Evolutionary conservation across 2,888 invertebrate genomes (phyloP).

Genomic region (Ochropleura plecta): DNA sequence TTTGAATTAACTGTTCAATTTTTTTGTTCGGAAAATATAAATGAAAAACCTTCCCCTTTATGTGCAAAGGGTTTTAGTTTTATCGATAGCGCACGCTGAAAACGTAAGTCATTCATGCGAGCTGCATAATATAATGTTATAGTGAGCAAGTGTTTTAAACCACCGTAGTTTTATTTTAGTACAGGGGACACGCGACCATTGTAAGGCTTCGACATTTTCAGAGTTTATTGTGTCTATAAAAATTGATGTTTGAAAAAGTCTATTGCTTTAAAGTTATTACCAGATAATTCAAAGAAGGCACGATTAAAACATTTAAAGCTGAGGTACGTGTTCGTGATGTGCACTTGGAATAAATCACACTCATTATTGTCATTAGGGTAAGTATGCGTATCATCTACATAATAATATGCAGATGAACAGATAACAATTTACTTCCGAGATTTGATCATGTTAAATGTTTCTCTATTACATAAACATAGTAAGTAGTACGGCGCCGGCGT

Average conservation of each 20-base stretch:
- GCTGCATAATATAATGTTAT: constrained; percentile 64
- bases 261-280: constrained; percentile 54
- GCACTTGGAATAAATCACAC: constrained; percentile 52
- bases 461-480: constrained; percentile 64
- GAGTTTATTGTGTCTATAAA: constrained; percentile 50
- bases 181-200: constrained; percentile 59
- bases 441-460: constrained; percentile 53
- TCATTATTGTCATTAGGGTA: constrained; percentile 49
- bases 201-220: constrained; percentile 48
- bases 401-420: constrained; percentile 50
- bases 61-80: constrained; percentile 84
- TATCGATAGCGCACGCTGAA: constrained; percentile 81
- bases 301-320: constrained; percentile 48
- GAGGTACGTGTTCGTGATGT: constrained; percentile 51
- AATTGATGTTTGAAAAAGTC: constrained; percentile 42
- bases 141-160: constrained; percentile 59
- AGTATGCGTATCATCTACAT: constrained; percentile 49
- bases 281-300: constrained; percentile 46
- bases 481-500: not conserved
- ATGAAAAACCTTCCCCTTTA: constrained; percentile 80
- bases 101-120: constrained; percentile 71
- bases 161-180: constrained; percentile 51
- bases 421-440: constrained; percentile 48
- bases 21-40: constrained; percentile 74
- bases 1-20: constrained; percentile 79